Evolutionary conservation across 2,797 vertebrate genomes (phyloP), one percentile per base, ranked within the genome.

Genomic region (Molothrus ater): DNA sequence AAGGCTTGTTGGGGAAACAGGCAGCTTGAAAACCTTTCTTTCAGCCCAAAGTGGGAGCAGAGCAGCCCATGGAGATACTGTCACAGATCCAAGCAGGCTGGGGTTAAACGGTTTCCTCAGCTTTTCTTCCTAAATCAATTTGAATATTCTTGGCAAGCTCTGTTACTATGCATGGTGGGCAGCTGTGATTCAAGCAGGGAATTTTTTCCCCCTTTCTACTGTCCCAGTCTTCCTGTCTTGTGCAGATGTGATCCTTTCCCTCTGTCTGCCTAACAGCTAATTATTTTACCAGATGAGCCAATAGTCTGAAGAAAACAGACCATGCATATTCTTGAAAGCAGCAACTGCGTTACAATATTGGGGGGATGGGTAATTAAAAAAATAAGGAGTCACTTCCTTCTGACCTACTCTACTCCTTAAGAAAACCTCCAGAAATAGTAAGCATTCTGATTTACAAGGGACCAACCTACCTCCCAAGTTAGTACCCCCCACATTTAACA

Each of bases 201-300:
- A 42, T 63, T 94, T 93, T 91, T 84, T 17, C 3, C 14, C 42
- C 71, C 89, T 70, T 80, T 91, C 93, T 88, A 80, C 93, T 95
- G 91, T 93, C 94, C 91, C 94, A 74, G 92, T 94, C 92, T 97
- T 97, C 97, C 96, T 96, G 93, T 93, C 93, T 96, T 92, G 93
- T 96, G 94, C 96, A 97, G 97, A 96, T 96, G 97, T 88, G 91
- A 89, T 95, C 82, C 92, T 88, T 96, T 96, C 95, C 89, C 92
- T 96, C 94, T 79, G 92, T 94, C 95, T 96, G 96, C 95, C 88
- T 97, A 96, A 90, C 92, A 96, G 94, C 91, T 98, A 96, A 98
- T 97, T 95, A 95, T 96, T 98, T 97, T 97, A 96, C 90, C 98
- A 98, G 97, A 95, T 22, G 75, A 96, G 92, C 95, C 95, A 86